Evolutionary conservation across 2,797 vertebrate species (phyloP), one percentile per base, ranked within the genome.

Genomic region (Graptemys geographica): DNA sequence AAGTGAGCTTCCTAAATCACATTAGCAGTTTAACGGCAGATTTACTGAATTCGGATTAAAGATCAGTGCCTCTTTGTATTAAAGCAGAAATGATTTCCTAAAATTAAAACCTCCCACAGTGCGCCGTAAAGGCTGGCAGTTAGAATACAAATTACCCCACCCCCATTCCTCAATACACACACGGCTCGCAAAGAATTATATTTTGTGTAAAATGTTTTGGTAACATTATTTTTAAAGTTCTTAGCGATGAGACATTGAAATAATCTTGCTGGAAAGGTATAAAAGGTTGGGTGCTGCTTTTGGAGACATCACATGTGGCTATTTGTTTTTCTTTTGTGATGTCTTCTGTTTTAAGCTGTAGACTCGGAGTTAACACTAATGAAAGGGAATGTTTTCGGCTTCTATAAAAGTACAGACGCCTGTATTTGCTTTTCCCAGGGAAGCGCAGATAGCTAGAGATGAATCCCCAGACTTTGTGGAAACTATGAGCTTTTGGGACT

Each of bases 161-260:
- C 33, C 5, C 78, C 2, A 90, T 78, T 88, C 92, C 92, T 57
- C 81, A 79, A 33, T 65, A 89, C 81, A 74, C 16, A 84, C 79
- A 31, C 1, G 1, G 33, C 69, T 93, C 5, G 2, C 56, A 84
- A 62, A 80, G 33, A 31, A 51, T 79, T 57, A n/a, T 19, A 49
- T 72, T 23, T 84, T 80, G 79, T 86, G 62, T 5, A 5, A 86
- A 85, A 80, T 28, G 10, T 3, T 18, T 31, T 25, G 9, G 37
- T 65, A 78, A 41, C 11, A 51, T 31, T 52, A 16, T 84, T 95
- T 88, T 44, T 13, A 90, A 79, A 80, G 62, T 56, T 89, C 91
- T 92, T 83, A 87, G 92, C 15, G 82, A 47, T 87, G 92, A 72
- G 19, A 11, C 92, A 18, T 51, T 81, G 79, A 94, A 95, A 81